Evolutionary conservation across 53 echinoderm and acorn worm genomes (phyloP).

Genomic region (Luidia sarsii): DNA sequence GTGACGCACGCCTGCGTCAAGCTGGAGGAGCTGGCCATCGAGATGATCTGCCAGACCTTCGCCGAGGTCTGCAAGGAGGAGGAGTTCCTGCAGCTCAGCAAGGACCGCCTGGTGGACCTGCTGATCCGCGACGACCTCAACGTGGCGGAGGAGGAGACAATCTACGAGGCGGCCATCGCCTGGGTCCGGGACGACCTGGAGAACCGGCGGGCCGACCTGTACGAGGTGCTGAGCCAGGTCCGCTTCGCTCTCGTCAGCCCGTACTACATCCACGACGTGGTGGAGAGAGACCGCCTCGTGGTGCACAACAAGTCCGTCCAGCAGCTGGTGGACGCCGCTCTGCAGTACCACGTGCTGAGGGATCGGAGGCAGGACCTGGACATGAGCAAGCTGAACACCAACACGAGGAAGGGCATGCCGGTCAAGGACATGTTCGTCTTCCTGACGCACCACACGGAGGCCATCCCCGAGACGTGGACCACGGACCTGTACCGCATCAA

Average conservation of each 20-base stretch:
- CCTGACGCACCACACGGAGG: conserved; percentile 82
- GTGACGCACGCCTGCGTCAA: conserved; percentile 80
- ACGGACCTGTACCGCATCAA: conserved; percentile 80
- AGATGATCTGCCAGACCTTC: conserved; percentile 87
- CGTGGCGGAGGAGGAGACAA: conserved; percentile 86
- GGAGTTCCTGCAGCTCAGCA: conserved; percentile 79
- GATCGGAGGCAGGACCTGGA: conserved; percentile 94
- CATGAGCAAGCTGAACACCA: conserved; percentile 84
- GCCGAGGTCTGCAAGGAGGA: conserved; percentile 92
- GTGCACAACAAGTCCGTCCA: conserved; percentile 88
- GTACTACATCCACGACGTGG: conserved; percentile 98
- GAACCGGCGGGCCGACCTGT: conserved; percentile 73
- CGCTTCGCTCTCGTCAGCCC: conserved; percentile 96
- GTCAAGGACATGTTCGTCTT: conserved; percentile 95
- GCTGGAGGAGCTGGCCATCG: conserved; percentile 83
- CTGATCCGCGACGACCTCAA: conserved; percentile 89
- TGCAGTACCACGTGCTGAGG: conserved; percentile 95
- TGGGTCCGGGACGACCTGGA: conserved; percentile 95
- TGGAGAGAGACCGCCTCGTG: conserved; percentile 93
- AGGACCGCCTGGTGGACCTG: conserved; percentile 90
- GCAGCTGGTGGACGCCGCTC: conserved; percentile 90
- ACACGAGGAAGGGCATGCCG: conserved; percentile 93
- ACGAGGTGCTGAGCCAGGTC: conserved; percentile 78
- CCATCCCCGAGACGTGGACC: conserved; percentile 62
- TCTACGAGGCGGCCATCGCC: conserved; percentile 92